phyloP scores from a whole-genome alignment of 1,140 invertebrate species.

The Monomorium pharaonis region DNA sequence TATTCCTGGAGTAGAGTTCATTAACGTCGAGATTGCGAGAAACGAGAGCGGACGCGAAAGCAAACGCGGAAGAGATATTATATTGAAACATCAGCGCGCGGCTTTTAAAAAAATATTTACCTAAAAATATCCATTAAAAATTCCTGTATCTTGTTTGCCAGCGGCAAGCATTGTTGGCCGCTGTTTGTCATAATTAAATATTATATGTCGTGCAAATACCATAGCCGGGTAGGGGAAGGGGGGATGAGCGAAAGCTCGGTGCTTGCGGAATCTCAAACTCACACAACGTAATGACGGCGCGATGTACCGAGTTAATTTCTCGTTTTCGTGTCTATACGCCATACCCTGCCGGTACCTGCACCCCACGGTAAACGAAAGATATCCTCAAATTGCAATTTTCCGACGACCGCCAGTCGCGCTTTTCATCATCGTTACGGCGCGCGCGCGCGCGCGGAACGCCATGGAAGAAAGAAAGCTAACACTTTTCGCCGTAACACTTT shows the following conservation, averaged over 20 bases:
- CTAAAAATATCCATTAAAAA: neutral
- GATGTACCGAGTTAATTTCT: constrained; percentile 17
- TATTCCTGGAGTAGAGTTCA: constrained; percentile 6
- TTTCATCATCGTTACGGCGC: constrained; percentile 23
- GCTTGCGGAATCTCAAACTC: neutral
- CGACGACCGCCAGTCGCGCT: neutral
- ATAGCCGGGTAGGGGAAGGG: no score
- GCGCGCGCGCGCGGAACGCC: neutral
- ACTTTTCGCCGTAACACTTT: constrained; percentile 18
- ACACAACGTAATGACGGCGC: neutral
- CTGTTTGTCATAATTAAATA: neutral
- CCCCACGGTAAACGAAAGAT: constrained; percentile 6
- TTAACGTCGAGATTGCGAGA: neutral
- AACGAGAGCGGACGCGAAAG: neutral
- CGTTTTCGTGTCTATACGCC: constrained; percentile 8
- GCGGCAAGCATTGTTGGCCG: neutral
- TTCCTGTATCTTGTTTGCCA: neutral
- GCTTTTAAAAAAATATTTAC: neutral
- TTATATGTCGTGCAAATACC: constrained; percentile 11
- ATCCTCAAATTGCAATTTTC: constrained; percentile 11
- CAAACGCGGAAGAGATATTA: neutral
- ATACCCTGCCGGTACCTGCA: neutral
- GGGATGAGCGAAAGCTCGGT: neutral
- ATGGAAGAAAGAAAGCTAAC: neutral
- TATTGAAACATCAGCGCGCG: neutral